Evolutionary conservation across 2,888 invertebrate species (phyloP).

Genomic region (Acleris holmiana): DNA sequence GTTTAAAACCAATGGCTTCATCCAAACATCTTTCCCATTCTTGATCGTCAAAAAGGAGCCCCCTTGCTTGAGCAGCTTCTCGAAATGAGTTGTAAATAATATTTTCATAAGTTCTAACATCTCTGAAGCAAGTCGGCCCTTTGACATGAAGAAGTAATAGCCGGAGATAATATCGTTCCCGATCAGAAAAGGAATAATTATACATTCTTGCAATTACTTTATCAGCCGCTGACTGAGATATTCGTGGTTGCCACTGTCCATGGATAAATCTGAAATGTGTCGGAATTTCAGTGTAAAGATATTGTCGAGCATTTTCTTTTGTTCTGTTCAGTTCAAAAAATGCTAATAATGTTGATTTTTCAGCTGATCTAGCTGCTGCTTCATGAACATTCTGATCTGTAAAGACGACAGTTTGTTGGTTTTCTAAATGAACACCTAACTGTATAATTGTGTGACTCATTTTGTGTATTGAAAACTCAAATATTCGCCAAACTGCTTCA

Average conservation of each 20-base stretch:
- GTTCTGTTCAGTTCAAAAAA: constrained; percentile 39
- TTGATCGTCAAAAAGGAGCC: constrained; percentile 22
- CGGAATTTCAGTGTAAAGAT: constrained; percentile 41
- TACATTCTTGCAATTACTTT: constrained; percentile 41
- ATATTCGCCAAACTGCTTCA: constrained; percentile 42
- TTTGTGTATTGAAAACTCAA: constrained; percentile 42
- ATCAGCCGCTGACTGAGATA: too few relatives aligned
- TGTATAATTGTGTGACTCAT: constrained; percentile 39
- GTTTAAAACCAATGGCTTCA: constrained; percentile 38
- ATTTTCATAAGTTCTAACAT: constrained; percentile 40
- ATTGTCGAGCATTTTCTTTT: constrained; percentile 39
- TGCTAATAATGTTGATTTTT: constrained; percentile 40
- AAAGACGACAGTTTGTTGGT: constrained; percentile 43
- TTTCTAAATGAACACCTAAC: constrained; percentile 44
- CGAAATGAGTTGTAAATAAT: constrained; percentile 28
- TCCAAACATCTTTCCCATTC: constrained; percentile 38
- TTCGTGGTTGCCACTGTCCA: constrained; percentile 42
- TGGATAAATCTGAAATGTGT: constrained; percentile 39
- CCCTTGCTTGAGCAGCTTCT: constrained; percentile 30
- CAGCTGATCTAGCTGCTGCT: constrained; percentile 39
- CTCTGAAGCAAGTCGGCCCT: constrained; percentile 42
- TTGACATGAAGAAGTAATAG: constrained; percentile 44
- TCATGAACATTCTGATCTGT: constrained; percentile 35
- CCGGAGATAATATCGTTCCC: constrained; percentile 44
- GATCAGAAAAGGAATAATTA: constrained; percentile 41